Evolutionary conservation across 2,113 vertebrate genomes (phyloP), one percentile per base, ranked within the genome.

Genomic region (Sciurus niger): DNA sequence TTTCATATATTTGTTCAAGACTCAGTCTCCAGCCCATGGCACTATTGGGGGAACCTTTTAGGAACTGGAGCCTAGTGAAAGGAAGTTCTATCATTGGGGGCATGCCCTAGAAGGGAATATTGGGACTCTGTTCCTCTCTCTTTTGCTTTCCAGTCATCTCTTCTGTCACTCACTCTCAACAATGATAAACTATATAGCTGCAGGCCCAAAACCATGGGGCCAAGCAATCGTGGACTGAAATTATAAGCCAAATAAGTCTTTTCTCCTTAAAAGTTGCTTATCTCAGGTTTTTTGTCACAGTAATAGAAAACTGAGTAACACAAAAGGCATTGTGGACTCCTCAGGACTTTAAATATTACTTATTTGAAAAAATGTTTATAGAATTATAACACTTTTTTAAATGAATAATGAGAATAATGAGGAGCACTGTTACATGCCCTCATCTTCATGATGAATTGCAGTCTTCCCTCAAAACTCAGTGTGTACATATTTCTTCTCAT

Each of bases 311-410:
- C 34, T n/a, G n/a, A 83, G 28, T 68, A 53, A 65, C 58, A 73
- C 25, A 58, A 55, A 65, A 24, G 68, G 68, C 12, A 48, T 80
- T 72, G 55, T 58, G 6, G 0, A 63, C 30, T 68, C 48, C 60
- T 74, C 17, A 58, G 4, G n/a, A 46, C 55, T 65, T 97, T 87
- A 37, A 51, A 68, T 83, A 58, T 37, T 76, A 58, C 13, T 65
- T 87, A 43, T 65, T 93, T 78, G 13, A 32, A 63, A 92, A 90
- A 80, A 67, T 77, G 30, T 28, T 88, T 80, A 60, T 58, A 65
- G 9, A 83, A 96, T 86, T 77, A 78, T n/a, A 65, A 88, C 32
- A 7, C 72, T 91, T 84, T 87, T 80, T 89, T 70, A 43, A 37
- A 37, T 76, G 37, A 89, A 87, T 24, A 93, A 32, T 73, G 53